Evolutionary conservation across 1,140 invertebrate genomes (phyloP).

Genomic region (Globodera ellingtonae): DNA sequence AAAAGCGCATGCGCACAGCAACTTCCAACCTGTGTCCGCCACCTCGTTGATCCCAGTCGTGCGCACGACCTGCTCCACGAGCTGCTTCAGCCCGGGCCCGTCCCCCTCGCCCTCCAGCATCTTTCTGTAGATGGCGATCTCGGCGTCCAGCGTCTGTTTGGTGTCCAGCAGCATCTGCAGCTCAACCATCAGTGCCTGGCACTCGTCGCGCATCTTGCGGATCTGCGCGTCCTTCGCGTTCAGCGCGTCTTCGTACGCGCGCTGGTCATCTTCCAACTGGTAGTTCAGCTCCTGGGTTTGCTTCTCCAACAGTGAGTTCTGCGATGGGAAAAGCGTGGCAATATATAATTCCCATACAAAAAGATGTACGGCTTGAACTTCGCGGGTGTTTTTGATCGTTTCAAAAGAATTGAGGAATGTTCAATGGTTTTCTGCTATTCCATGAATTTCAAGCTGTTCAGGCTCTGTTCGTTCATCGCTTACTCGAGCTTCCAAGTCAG

Average conservation of each 20-base stretch:
- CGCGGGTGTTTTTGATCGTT: too few relatives aligned
- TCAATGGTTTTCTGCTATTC: too few relatives aligned
- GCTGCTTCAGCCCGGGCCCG: constrained; percentile 62
- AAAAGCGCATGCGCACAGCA: not conserved
- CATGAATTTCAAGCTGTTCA: too few relatives aligned
- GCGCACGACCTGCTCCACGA: constrained; percentile 65
- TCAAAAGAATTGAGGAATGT: not conserved
- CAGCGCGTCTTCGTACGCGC: constrained; percentile 63
- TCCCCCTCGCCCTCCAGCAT: constrained; percentile 65
- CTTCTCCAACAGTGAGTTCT: constrained; percentile 68
- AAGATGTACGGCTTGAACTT: constrained; percentile 7
- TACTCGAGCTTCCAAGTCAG: constrained; percentile 68
- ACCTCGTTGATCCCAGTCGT: constrained; percentile 59
- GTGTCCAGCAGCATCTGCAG: constrained; percentile 67
- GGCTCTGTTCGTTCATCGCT: constrained; percentile 13
- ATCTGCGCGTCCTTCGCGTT: constrained; percentile 66
- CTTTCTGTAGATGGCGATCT: constrained; percentile 65
- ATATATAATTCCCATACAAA: not conserved
- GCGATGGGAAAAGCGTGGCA: constrained; percentile 11
- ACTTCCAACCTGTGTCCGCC: constrained; percentile 52
- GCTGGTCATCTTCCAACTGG: constrained; percentile 67
- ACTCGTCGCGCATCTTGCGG: constrained; percentile 65
- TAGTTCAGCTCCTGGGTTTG: constrained; percentile 68
- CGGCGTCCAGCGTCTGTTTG: constrained; percentile 66
- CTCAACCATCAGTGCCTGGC: constrained; percentile 67